Percentiles rank a stretch among this genome's conserved stretches.
These are phyloP conservation scores for Tapirus terrestris DNA, from an alignment of 2,113 vertebrate species.

Conservation along the genomic window DNA sequence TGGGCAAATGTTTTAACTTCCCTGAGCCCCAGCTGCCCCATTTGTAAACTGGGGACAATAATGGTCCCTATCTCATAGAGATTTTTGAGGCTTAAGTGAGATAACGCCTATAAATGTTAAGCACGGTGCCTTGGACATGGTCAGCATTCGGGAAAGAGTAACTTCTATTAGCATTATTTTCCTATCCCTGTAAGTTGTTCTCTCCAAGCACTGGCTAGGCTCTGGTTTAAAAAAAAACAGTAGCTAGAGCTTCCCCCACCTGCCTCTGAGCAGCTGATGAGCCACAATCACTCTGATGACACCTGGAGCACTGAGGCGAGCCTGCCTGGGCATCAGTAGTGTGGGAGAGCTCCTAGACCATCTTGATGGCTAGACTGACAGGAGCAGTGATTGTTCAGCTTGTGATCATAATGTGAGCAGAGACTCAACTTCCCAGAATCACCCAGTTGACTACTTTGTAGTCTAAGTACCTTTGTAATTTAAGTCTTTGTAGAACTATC, in stretches of 20 bases:
- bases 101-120: neutral
- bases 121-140: neutral
- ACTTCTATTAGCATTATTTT: neutral
- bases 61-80: neutral
- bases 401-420: neutral
- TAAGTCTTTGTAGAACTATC: neutral
- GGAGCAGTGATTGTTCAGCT: neutral
- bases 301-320: neutral
- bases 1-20: neutral
- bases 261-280: neutral
- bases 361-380: neutral
- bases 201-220: neutral
- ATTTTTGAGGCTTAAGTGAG: neutral
- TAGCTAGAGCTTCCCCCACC: neutral
- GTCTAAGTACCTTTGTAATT: neutral
- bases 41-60: neutral
- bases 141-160: neutral
- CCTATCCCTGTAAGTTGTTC: neutral
- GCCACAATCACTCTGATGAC: neutral
- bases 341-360: neutral
- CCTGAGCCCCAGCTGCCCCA: neutral
- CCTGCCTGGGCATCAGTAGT: neutral
- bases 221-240: neutral
- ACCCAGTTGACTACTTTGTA: neutral
- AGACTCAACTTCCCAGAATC: neutral